These are phyloP conservation scores for Xerus rutilus DNA, from an alignment of 2,797 vertebrate genomes.

Conservation along the genomic window DNA sequence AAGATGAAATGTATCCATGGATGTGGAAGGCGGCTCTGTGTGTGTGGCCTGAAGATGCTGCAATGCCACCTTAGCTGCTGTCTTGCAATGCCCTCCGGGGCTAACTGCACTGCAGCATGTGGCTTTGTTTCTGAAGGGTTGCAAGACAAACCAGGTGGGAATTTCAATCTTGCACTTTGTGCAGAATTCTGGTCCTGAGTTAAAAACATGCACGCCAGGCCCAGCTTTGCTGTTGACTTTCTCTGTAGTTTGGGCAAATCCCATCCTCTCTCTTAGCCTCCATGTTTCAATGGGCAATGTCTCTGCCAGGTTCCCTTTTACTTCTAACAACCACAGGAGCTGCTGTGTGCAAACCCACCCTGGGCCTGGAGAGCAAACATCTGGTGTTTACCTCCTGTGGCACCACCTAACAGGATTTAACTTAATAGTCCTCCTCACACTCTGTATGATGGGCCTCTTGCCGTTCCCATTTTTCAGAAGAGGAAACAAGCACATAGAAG, in stretches of 20 bases:
- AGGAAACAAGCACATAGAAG: neutral
- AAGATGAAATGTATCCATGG: neutral
- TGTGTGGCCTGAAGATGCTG: neutral
- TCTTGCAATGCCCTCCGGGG: neutral
- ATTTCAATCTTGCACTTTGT: neutral
- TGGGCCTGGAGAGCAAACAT: neutral
- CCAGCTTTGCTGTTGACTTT: neutral
- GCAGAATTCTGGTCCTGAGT: neutral
- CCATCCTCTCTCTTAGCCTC: neutral
- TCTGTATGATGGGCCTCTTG: neutral
- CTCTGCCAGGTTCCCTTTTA: neutral
- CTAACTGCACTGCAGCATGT: neutral
- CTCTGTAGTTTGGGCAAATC: neutral
- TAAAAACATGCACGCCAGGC: neutral
- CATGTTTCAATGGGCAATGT: neutral
- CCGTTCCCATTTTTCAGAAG: neutral
- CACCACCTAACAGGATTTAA: no score
- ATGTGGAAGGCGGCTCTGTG: accelerated
- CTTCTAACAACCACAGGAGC: neutral
- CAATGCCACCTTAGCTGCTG: accelerated
- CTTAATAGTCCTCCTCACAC: neutral
- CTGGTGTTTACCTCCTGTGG: neutral
- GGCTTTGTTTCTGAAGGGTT: neutral
- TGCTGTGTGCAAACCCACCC: neutral
- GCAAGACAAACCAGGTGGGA: neutral